These are phyloP conservation scores for Microplitis manilae DNA, from an alignment of 2,888 invertebrate species.

Conservation along the genomic window DNA sequence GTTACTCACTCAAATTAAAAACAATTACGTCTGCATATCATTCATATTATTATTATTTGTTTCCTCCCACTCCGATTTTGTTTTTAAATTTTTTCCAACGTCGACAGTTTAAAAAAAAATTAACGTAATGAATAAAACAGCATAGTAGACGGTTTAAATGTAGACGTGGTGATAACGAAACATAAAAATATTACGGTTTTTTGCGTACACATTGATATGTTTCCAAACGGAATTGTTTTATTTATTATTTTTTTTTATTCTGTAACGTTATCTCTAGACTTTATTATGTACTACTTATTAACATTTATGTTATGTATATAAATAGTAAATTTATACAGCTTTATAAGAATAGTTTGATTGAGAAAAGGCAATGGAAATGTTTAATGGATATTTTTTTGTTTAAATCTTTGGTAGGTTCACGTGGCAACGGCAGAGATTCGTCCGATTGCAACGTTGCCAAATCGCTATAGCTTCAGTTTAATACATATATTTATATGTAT, in stretches of 20 bases:
- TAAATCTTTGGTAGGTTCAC: slow-evolving; percentile 51
- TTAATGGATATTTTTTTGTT: slow-evolving; percentile 44
- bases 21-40: slow-evolving; percentile 41
- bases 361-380: slow-evolving; percentile 38
- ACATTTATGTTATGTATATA: not conserved
- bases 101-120: not conserved
- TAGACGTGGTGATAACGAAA: not conserved
- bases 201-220: not conserved
- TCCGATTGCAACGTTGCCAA: slow-evolving; percentile 50
- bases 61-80: not conserved
- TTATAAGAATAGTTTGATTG: slow-evolving; percentile 44
- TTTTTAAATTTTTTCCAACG: not conserved
- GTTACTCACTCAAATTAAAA: slow-evolving; percentile 43
- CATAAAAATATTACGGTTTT: not conserved
- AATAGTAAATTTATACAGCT: not conserved
- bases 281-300: not conserved
- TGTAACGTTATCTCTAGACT: not conserved
- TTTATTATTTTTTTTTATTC: not conserved
- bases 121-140: slow-evolving; percentile 4
- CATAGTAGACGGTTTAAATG: not conserved
- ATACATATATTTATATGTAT: slow-evolving; percentile 14
- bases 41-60: slow-evolving; percentile 5
- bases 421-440: slow-evolving; percentile 54
- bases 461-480: slow-evolving; percentile 7
- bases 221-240: not conserved